Evolutionary conservation across 2,888 invertebrate species (phyloP).

Genomic region (Masnerella sp.): DNA sequence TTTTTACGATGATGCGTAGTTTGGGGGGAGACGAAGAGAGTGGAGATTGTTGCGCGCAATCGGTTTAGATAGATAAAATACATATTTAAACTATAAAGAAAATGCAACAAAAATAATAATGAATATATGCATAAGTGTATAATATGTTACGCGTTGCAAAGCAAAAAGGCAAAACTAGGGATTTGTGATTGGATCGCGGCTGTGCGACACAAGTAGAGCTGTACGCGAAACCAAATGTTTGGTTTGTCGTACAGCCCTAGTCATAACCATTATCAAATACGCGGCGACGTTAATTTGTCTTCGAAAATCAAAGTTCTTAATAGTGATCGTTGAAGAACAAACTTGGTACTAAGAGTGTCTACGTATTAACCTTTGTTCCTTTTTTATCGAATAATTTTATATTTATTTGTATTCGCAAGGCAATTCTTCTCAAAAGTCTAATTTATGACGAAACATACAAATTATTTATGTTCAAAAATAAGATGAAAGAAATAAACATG

Average conservation of each 20-base stretch:
- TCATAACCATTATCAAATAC: constrained; percentile 34
- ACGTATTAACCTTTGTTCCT: constrained; percentile 15
- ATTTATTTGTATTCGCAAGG: constrained; percentile 33
- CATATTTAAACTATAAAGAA: constrained; percentile 48
- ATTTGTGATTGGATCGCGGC: constrained; percentile 40
- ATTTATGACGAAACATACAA: constrained; percentile 14
- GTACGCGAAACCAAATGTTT: constrained; percentile 26
- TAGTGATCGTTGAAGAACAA: constrained; percentile 18
- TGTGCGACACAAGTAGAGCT: constrained; percentile 39
- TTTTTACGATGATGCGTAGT: constrained; percentile 43
- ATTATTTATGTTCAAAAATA: constrained; percentile 34
- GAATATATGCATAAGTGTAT: constrained; percentile 57
- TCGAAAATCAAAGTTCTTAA: constrained; percentile 39
- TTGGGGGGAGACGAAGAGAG: constrained; percentile 4
- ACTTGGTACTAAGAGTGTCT: constrained; percentile 26
- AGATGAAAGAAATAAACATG: constrained; percentile 39
- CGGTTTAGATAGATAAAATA: constrained; percentile 53
- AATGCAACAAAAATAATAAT: constrained; percentile 45
- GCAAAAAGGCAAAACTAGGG: constrained; percentile 8
- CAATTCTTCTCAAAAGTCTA: constrained; percentile 9
- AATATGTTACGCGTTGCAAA: constrained; percentile 57
- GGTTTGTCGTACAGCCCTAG: constrained; percentile 35
- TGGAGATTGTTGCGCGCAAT: constrained; percentile 30
- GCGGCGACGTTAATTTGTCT: constrained; percentile 37
- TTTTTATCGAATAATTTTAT: constrained; percentile 31